Evolutionary conservation across 2,888 invertebrate genomes (phyloP), one percentile per base, ranked within the genome.

Genomic region (Calliscelio sp.): DNA sequence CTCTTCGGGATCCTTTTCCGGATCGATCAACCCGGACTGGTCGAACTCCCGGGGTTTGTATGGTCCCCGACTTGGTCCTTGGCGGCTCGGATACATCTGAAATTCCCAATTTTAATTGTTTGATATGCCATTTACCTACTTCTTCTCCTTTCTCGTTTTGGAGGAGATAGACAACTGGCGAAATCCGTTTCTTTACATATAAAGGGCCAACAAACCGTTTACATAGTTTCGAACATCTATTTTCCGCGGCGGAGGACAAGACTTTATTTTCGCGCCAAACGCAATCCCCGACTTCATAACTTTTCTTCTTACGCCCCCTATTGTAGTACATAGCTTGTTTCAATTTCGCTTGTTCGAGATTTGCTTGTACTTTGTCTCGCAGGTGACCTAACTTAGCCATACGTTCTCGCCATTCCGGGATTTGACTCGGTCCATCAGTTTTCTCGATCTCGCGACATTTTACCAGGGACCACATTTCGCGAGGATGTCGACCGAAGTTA

Each of bases 291-390:
- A 84, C 70, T 0, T 55, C 24, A 79, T 71, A 0, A 74, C 79
- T 2, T n/a, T n/a, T n/a, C n/a, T n/a, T n/a, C n/a, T n/a, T n/a
- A n/a, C n/a, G n/a, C n/a, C n/a, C n/a, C n/a, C 24, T 46, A 24
- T 88, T 86, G 38, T 84, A 88, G 28, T 86, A 81, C 0, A 51
- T 32, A 2, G 83, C 65, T 28, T 86, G 85, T 8, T 71, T 53
- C 0, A 51, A 44, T 0, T 20, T 53, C 0, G 87, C 84, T 14
- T 70, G 46, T 7, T 49, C 70, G 0, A 87, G 35, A 5, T 77
- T 66, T 7, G 78, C 44, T 0, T 20, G 16, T 2, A 84, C 66
- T 2, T 49, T 1, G n/a, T 65, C 65, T 18, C 49, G 16, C 28
- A 65, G 20, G 24, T 65, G 11, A 0, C 44, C 65, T 10, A 49